Conservation (phyloP, 35 echinoderm and acorn worm species). For the Hemicentrotus pulcherrimus region DNA sequence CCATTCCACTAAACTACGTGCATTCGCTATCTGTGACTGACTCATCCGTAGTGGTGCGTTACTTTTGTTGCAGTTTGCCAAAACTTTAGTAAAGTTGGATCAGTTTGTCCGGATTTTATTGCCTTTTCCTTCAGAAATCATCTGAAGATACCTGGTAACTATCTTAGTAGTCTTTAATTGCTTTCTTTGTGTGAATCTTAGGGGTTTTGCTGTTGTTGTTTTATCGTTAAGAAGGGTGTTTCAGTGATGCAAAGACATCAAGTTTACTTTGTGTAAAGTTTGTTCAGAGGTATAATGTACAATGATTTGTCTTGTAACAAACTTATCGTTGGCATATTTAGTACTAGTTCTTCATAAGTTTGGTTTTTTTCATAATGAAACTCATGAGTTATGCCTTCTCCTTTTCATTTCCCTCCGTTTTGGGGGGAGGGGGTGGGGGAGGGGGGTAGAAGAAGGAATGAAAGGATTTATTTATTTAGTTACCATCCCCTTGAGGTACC, state of each 20-base stretch:
- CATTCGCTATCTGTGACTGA: not conserved
- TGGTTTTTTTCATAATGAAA: not conserved
- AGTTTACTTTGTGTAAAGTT: not conserved
- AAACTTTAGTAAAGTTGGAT: not conserved
- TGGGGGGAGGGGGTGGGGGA: not conserved
- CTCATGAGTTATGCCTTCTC: no score
- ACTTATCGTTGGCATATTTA: not conserved
- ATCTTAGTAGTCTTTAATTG: constrained; percentile 22
- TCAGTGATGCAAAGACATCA: not conserved
- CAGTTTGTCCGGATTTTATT: not conserved
- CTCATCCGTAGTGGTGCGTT: not conserved
- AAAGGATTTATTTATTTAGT: not conserved
- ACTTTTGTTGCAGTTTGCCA: not conserved
- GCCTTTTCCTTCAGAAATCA: not conserved
- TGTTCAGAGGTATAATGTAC: not conserved
- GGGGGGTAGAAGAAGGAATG: not conserved
- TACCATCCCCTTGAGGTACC: not conserved
- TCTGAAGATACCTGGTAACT: constrained; percentile 19
- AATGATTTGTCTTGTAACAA: not conserved
- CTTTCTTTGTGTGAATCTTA: not conserved
- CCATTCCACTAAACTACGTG: not conserved
- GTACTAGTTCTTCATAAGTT: not conserved
- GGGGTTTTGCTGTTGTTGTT: not conserved
- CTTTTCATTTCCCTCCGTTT: no score
- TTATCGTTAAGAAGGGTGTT: not conserved